Evolutionary conservation across 2,888 invertebrate genomes (phyloP).

Genomic region (Pteria penguin): DNA sequence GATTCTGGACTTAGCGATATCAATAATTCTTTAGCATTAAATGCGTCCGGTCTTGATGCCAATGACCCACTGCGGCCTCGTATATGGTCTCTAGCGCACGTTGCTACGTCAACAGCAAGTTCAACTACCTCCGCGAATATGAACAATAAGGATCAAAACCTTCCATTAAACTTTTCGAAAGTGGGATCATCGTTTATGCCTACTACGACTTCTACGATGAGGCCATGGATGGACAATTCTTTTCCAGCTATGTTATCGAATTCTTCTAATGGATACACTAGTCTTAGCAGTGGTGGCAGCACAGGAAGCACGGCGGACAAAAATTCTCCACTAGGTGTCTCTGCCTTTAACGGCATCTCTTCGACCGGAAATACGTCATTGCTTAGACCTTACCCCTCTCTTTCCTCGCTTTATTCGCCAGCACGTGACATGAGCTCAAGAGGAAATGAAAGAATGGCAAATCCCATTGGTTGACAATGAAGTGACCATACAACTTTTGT

Average conservation of each 20-base stretch:
- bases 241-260: conserved; percentile 45
- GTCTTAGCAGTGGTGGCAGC: conserved; percentile 50
- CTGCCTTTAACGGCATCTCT: conserved; percentile 56
- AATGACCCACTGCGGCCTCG: conserved; percentile 65
- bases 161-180: conserved; percentile 53
- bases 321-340: conserved; percentile 49
- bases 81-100: conserved; percentile 78
- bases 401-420: conserved; percentile 59
- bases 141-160: conserved; percentile 57
- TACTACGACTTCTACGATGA: conserved; percentile 49
- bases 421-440: conserved; percentile 46
- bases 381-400: conserved; percentile 54
- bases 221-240: conserved; percentile 50
- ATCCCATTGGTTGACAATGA: not conserved
- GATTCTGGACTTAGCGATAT: conserved; percentile 74
- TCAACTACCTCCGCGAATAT: conserved; percentile 37
- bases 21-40: conserved; percentile 65
- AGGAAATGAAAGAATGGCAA: conserved; percentile 32
- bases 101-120: conserved; percentile 73
- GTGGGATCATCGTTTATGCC: conserved; percentile 48
- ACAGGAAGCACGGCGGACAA: conserved; percentile 47
- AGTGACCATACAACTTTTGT: too few relatives aligned
- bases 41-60: conserved; percentile 53
- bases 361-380: conserved; percentile 47
- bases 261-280: conserved; percentile 48